Conservation (phyloP, 1,140 invertebrate genomes). For the Brachionus manjavacas region DNA sequence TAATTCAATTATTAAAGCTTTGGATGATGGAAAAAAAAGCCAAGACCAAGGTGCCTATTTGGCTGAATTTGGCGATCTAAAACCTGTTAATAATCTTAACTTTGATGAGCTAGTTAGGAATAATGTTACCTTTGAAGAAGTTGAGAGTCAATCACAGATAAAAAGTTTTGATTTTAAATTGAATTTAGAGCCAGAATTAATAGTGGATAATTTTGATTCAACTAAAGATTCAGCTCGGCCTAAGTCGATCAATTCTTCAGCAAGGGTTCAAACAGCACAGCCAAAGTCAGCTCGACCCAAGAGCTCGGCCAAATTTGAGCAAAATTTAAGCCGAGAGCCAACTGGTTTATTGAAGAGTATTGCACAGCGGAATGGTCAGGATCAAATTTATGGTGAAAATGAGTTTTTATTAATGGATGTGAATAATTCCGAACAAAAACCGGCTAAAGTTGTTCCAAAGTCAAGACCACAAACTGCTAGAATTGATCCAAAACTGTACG, state of each 20-base stretch:
- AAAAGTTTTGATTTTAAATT: background rate
- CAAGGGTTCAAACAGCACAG: background rate
- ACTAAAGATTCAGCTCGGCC: background rate
- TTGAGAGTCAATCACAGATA: background rate
- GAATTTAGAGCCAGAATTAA: background rate
- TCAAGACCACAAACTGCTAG: slow-evolving; percentile 13
- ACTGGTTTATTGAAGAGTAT: background rate
- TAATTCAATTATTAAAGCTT: background rate
- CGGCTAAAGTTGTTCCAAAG: background rate
- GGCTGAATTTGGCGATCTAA: background rate
- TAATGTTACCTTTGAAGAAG: slow-evolving; percentile 3
- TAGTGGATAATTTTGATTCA: background rate
- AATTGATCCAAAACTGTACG: background rate
- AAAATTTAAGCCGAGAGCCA: slow-evolving; percentile 7
- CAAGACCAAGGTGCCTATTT: no score
- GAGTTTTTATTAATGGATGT: background rate
- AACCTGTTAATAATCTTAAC: background rate
- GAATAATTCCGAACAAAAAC: background rate
- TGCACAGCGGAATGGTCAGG: background rate
- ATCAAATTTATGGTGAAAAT: background rate
- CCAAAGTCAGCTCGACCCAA: background rate
- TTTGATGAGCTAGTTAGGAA: background rate
- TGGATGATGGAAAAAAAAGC: background rate
- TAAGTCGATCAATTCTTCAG: background rate
- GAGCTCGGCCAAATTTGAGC: background rate